These are phyloP conservation scores for Coboldia fuscipes DNA, from an alignment of 1,140 invertebrate genomes.

Conservation along the genomic window DNA sequence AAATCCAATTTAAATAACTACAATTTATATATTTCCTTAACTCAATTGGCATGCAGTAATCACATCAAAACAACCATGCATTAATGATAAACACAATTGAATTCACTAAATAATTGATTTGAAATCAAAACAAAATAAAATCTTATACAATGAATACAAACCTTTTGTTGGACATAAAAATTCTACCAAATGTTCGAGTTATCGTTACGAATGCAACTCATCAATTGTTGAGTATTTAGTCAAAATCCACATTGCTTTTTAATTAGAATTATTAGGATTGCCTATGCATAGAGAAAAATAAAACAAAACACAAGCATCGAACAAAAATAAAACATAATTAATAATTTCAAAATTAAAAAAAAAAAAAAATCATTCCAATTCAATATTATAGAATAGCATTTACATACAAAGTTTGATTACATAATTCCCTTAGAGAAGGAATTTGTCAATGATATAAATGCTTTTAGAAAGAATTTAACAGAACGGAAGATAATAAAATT, in stretches of 20 bases:
- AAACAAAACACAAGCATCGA: neutral
- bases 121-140: too few relatives aligned
- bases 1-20: constrained; percentile 1
- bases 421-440: too few relatives aligned
- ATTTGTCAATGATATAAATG: too few relatives aligned
- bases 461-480: too few relatives aligned
- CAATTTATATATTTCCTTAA: constrained; percentile 18
- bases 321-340: neutral
- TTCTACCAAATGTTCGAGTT: too few relatives aligned
- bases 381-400: neutral
- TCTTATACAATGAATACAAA: too few relatives aligned
- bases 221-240: neutral
- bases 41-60: constrained; percentile 9
- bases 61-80: too few relatives aligned
- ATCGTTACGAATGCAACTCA: too few relatives aligned
- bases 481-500: too few relatives aligned
- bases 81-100: too few relatives aligned
- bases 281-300: neutral
- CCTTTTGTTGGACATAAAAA: too few relatives aligned
- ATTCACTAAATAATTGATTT: too few relatives aligned
- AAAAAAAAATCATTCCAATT: neutral
- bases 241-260: constrained; percentile 1
- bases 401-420: neutral
- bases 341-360: neutral
- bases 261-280: constrained; percentile 3